Base-by-base conservation (phyloP, 2,888 invertebrate species). In the Polydrusus cervinus region DNA sequence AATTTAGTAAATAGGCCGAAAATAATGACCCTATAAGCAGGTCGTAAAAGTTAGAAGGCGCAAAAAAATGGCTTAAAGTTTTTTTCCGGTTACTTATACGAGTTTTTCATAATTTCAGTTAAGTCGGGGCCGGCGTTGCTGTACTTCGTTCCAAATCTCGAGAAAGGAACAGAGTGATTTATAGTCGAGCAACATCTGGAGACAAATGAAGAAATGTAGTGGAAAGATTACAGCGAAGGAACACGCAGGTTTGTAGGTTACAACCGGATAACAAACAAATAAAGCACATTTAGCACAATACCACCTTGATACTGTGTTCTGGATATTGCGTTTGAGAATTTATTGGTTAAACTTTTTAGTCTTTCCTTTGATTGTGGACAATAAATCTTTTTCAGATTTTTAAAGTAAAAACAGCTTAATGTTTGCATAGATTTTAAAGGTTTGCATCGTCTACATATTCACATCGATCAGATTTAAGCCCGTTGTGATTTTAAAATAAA, bases 161-260 rank as follows among this genome's bases (percentile, higher is more conserved):
- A 74, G 66, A 67, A 51, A 67, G 69, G 49, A 66, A 51, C 57
- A 40, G 67, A 60, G 72, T 82, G 81, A 83, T 82, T 78, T 81
- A 82, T 80, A 81, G 78, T 78, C 79, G 78, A 74, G 77, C 79
- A 77, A 78, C 81, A 81, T 80, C 71, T 74, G 77, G 74, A 77
- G 82, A 83, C 83, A 85, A 84, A 85, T 84, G 84, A 84, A 84
- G 85, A 85, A 84, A 84, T 84, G 84, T 84, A 80, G 83, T 72
- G 79, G 78, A 78, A 79, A 81, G 83, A 84, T 83, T 83, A 83
- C 81, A 80, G 78, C 60, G 57, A 60, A 66, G 80, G 74, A 77
- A 79, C 80, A 80, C 78, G 80, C 78, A 78, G 79, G 80, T 79
- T 78, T 78, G 80, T 79, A 78, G 81, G 83, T 80, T 81, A 76